These are phyloP conservation scores for Pygocentrus nattereri DNA, from an alignment of 2,797 vertebrate genomes.

Conservation along the genomic window DNA sequence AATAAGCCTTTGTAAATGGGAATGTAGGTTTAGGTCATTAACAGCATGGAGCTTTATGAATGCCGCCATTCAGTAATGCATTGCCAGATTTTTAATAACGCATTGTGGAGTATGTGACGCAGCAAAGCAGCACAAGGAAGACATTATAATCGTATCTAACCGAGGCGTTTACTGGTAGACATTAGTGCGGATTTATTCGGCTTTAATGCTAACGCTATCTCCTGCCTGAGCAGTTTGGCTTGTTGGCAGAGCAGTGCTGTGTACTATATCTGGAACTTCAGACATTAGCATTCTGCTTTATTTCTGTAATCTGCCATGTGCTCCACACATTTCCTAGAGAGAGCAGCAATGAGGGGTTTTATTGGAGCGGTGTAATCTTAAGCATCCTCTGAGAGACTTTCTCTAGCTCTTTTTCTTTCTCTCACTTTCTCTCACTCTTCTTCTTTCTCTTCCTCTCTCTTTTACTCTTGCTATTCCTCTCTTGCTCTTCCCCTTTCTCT, in stretches of 20 bases:
- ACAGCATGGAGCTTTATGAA: too few relatives aligned
- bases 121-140: neutral
- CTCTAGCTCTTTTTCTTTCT: neutral
- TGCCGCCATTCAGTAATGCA: too few relatives aligned
- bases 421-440: neutral
- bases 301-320: slow-evolving; percentile 54
- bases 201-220: slow-evolving; percentile 30
- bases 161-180: slow-evolving; percentile 37
- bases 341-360: slow-evolving; percentile 58
- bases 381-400: slow-evolving; percentile 47
- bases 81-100: neutral
- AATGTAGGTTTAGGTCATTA: too few relatives aligned
- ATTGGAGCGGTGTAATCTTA: slow-evolving; percentile 61
- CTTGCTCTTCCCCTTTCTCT: neutral
- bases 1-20: neutral
- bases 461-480: slow-evolving; percentile 3
- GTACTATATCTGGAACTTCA: slow-evolving; percentile 49
- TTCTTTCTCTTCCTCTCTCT: neutral
- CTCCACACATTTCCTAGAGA: slow-evolving; percentile 50
- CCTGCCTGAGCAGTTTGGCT: slow-evolving; percentile 38
- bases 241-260: slow-evolving; percentile 42
- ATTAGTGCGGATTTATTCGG: slow-evolving; percentile 17
- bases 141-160: slow-evolving; percentile 2
- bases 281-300: slow-evolving; percentile 52
- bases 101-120: neutral